Conservation (phyloP, 2,888 invertebrate genomes). For the Cinara cedri region DNA sequence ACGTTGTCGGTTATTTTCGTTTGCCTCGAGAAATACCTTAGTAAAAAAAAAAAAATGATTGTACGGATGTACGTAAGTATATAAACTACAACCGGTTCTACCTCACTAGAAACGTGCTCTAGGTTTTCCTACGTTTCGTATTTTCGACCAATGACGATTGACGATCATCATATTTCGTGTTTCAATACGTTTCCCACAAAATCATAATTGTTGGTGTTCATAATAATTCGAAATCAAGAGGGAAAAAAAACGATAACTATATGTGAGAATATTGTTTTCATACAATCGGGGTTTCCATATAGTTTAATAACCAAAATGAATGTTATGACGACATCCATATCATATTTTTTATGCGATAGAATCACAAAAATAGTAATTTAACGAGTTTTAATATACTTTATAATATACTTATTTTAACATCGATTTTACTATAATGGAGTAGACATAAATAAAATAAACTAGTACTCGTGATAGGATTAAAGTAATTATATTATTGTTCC, state of each 20-base stretch:
- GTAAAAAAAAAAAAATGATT: conserved; percentile 5
- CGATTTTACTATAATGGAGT: too few relatives aligned
- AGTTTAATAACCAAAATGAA: too few relatives aligned
- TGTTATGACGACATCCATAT: too few relatives aligned
- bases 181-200: conserved; percentile 27
- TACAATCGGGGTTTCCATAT: too few relatives aligned
- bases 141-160: conserved; percentile 12
- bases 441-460: too few relatives aligned
- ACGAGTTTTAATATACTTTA: too few relatives aligned
- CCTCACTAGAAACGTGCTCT: conserved; percentile 35
- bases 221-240: not conserved
- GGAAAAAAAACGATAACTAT: not conserved
- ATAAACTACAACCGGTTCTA: conserved; percentile 36
- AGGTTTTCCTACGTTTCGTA: conserved; percentile 38
- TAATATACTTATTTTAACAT: too few relatives aligned
- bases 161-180: not conserved
- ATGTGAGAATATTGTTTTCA: not conserved
- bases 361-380: too few relatives aligned
- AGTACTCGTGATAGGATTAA: too few relatives aligned
- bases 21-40: conserved; percentile 2
- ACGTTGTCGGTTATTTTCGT: conserved; percentile 22
- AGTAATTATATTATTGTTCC: too few relatives aligned
- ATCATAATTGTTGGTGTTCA: conserved; percentile 27
- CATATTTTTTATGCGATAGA: too few relatives aligned
- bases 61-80: not conserved